These are phyloP conservation scores for Lochmaea crataegi DNA, from an alignment of 2,888 invertebrate genomes.

Conservation along the genomic window DNA sequence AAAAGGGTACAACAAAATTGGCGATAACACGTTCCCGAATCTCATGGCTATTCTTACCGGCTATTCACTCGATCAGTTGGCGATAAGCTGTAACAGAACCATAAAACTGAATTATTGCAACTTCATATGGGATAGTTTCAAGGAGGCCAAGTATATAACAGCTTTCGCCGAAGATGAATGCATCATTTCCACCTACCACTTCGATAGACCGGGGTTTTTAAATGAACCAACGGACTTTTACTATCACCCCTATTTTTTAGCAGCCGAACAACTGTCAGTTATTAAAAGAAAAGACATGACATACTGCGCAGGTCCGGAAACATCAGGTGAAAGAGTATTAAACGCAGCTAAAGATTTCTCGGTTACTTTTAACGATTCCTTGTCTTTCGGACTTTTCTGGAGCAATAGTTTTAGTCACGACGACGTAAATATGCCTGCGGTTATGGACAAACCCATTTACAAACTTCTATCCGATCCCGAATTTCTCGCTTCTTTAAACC, in stretches of 20 bases:
- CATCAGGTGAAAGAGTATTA: slow-evolving; percentile 76
- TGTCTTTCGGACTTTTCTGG: slow-evolving; percentile 85
- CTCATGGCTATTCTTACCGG: slow-evolving; percentile 86
- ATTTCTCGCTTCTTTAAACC: slow-evolving; percentile 20
- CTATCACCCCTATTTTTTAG: slow-evolving; percentile 77
- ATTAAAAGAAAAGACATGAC: slow-evolving; percentile 67
- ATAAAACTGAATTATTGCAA: slow-evolving; percentile 76
- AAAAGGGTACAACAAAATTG: slow-evolving; percentile 72
- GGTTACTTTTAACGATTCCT: slow-evolving; percentile 62
- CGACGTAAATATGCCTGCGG: slow-evolving; percentile 74
- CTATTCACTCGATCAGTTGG: slow-evolving; percentile 63
- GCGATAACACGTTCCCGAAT: slow-evolving; percentile 92
- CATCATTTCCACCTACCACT: slow-evolving; percentile 80
- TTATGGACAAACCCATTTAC: slow-evolving; percentile 79
- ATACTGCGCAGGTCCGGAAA: slow-evolving; percentile 73
- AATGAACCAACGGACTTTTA: slow-evolving; percentile 85
- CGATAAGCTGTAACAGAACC: slow-evolving; percentile 66
- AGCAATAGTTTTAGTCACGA: slow-evolving; percentile 83
- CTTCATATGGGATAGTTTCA: slow-evolving; percentile 83
- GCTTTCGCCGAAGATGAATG: slow-evolving; percentile 84
- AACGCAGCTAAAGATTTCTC: slow-evolving; percentile 78
- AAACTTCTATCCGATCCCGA: slow-evolving; percentile 77
- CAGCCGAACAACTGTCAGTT: slow-evolving; percentile 71
- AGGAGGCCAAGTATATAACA: slow-evolving; percentile 78
- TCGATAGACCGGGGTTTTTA: slow-evolving; percentile 77